Conservation (phyloP, 1,140 invertebrate genomes). For the Ruditapes philippinarum region DNA sequence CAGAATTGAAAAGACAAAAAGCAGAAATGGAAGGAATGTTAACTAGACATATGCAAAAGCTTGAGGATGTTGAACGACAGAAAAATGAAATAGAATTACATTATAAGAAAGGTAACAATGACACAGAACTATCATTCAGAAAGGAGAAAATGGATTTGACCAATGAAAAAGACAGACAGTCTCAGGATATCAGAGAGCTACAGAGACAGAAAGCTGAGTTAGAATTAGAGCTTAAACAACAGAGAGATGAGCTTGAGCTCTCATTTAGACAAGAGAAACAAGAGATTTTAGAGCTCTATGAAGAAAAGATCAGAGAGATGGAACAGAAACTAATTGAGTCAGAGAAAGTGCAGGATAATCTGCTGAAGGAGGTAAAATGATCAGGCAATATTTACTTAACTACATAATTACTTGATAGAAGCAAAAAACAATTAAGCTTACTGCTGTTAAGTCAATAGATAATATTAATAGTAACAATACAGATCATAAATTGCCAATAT, state of each 20-base stretch:
- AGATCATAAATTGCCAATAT: too few relatives aligned
- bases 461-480: too few relatives aligned
- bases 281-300: slow-evolving; percentile 51
- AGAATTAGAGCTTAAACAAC: slow-evolving; percentile 64
- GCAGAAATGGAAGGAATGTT: slow-evolving; percentile 57
- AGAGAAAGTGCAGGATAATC: slow-evolving; percentile 56
- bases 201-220: slow-evolving; percentile 45
- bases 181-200: slow-evolving; percentile 46
- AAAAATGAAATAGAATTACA: slow-evolving; percentile 34
- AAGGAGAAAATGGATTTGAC: slow-evolving; percentile 47
- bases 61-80: slow-evolving; percentile 54
- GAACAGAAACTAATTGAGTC: slow-evolving; percentile 33
- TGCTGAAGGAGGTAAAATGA: slow-evolving; percentile 62
- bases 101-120: slow-evolving; percentile 35
- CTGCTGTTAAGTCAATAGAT: too few relatives aligned
- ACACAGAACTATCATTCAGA: neutral
- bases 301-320: slow-evolving; percentile 54
- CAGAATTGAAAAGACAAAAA: slow-evolving; percentile 43
- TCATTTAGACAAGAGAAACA: slow-evolving; percentile 65
- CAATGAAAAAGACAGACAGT: neutral
- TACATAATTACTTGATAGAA: too few relatives aligned
- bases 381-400: too few relatives aligned
- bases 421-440: too few relatives aligned
- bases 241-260: slow-evolving; percentile 66
- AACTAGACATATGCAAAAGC: slow-evolving; percentile 42